A percentile compares a stretch with the other conserved stretches of the same genome.
Conservation (phyloP, 2,113 vertebrate species). For the Hystrix cristata region DNA sequence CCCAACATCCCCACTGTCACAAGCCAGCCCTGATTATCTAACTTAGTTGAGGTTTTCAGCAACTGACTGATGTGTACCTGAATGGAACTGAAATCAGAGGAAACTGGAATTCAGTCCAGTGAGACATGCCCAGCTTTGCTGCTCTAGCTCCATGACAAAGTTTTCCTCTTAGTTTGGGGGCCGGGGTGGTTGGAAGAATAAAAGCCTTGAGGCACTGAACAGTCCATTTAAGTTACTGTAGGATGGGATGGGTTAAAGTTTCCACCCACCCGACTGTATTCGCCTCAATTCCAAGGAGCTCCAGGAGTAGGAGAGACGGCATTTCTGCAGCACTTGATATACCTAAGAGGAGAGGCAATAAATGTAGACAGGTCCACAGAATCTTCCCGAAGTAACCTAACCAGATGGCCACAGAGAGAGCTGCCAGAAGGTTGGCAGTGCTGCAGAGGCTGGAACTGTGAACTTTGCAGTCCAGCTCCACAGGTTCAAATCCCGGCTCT, state of each 20-base stretch:
- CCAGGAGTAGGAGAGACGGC: not conserved
- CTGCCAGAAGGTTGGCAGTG: not conserved
- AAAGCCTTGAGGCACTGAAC: not conserved
- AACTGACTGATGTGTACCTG: constrained; percentile 51
- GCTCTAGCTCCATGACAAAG: not conserved
- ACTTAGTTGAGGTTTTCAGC: constrained; percentile 79
- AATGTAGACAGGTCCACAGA: not conserved
- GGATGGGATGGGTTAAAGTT: constrained; percentile 59
- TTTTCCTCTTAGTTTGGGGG: constrained; percentile 36
- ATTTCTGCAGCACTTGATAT: not conserved
- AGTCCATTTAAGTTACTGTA: constrained; percentile 34
- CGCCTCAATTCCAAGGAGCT: constrained; percentile 62
- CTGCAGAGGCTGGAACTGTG: not conserved
- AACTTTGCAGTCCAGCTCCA: not conserved
- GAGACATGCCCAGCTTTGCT: constrained; percentile 9
- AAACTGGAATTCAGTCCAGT: constrained; percentile 76
- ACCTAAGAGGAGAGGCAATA: not conserved
- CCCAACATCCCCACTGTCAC: not conserved
- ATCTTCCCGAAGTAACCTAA: not conserved
- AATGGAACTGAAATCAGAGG: constrained; percentile 57
- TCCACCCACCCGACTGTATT: not conserved
- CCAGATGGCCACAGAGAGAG: not conserved
- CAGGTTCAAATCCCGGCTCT: not conserved
- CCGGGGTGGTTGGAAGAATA: constrained; percentile 2
- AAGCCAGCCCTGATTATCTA: not conserved